These are phyloP conservation scores for Apodemia mormo DNA, from an alignment of 2,888 invertebrate genomes.

Conservation along the genomic window DNA sequence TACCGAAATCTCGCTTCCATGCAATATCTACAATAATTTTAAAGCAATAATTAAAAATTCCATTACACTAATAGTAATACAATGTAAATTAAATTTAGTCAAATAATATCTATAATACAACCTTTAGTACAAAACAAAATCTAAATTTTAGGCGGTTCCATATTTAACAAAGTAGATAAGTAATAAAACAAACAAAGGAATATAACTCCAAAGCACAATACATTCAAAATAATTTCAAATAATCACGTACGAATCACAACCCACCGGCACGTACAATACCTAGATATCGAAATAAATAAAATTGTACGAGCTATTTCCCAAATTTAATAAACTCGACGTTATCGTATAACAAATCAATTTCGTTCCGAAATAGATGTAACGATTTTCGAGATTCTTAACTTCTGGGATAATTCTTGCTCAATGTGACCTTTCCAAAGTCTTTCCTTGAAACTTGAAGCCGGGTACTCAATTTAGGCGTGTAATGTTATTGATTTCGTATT, in stretches of 20 bases:
- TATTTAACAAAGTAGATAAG: too few relatives aligned
- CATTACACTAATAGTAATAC: too few relatives aligned
- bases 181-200: not conserved
- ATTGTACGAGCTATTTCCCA: not conserved
- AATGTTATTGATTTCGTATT: not conserved
- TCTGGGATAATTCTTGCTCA: not conserved
- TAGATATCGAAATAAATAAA: slow-evolving; percentile 3
- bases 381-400: slow-evolving; percentile 40
- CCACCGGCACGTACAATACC: slow-evolving; percentile 3
- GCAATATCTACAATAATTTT: too few relatives aligned
- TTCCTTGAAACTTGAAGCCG: not conserved
- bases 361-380: slow-evolving; percentile 72
- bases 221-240: not conserved
- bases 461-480: not conserved
- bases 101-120: too few relatives aligned
- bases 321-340: slow-evolving; percentile 39
- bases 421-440: not conserved
- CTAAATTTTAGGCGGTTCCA: too few relatives aligned
- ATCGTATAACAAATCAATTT: slow-evolving; percentile 72
- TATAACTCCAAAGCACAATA: not conserved
- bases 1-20: too few relatives aligned
- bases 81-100: too few relatives aligned
- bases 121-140: too few relatives aligned
- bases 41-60: too few relatives aligned
- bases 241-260: slow-evolving; percentile 8